Base-by-base conservation (phyloP, 2,888 invertebrate species). In the Orgyia antiqua region DNA sequence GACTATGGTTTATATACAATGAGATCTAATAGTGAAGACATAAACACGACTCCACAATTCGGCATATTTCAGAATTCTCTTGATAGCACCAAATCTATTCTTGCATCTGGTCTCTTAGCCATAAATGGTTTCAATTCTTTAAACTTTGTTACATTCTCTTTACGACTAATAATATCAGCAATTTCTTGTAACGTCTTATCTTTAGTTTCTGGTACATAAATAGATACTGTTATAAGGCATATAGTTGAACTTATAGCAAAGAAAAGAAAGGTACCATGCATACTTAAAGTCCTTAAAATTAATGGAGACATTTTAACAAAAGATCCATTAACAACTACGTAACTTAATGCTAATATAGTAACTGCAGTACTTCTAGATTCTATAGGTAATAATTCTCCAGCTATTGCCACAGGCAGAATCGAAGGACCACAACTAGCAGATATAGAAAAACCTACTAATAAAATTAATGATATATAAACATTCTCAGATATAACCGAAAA, bases 401-500 rank as follows among this genome's bases (percentile, higher is more conserved):
- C 44, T 13, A 58, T 44, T 0, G 53, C 43, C 1, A 49, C 38
- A 0, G 47, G 27, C 11, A 62, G 27, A 3, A 62, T 59, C 35
- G 56, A 44, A 0, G 62, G 58, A 2, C 70, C 70, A 15, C 58
- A 56, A 29, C 64, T 60, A 7, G 66, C 53, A 45, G 36, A 13
- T 13, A 36, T 9, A 5, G 31, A 36, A 13, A 25, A 36, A 2
- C 28, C 24, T 6, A 13, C 11, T n/a, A 36, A 13, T 7, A 36
- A 26, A 4, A 13, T 5, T n/a, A 36, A 15, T 5, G 31, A 28
- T 10, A 36, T 6, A 28, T 21, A 17, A 1, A 28, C 31, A 21
- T 25, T 28, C 9, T 28, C 31, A 6, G 1, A 4, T 11, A 36
- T 13, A 1, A 31, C 7, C 3, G 12, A 9, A 6, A 28, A 23